Evolutionary conservation across 2,797 vertebrate species (phyloP), one percentile per base, ranked within the genome.

Genomic region (Gymnopithys bicolor): DNA sequence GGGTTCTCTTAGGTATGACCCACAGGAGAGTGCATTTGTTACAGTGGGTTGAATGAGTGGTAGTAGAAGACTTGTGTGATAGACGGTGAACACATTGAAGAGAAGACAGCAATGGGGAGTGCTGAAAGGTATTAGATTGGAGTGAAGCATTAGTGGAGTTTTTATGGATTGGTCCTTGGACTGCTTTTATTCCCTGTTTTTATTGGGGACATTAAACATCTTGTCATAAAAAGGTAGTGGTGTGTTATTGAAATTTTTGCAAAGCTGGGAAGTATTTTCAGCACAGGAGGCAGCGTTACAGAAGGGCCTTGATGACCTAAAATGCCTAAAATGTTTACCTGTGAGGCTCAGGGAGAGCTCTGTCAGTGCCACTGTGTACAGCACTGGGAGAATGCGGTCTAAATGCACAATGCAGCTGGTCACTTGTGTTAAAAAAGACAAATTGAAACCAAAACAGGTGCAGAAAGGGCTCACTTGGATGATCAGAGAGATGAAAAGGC

Each of bases 151-250:
- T 90, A 90, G 69, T 51, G 37, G 43, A 59, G 30, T 19, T 96
- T 94, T 90, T 89, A 84, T 89, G 89, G n/a, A 51, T 87, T 84
- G 62, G 51, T 94, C 58, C 45, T 89, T 62, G 51, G 15, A 8
- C 71, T 81, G 39, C 32, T 86, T 95, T 95, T 94, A 90, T 86
- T 88, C 70, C 24, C 24, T 25, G 17, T 19, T 93, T 95, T 94
- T 91, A 83, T 91, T 74, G 87, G 33, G 62, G 52, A 59, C 77
- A 63, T 91, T 94, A 94, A 95, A 91, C 21, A 58, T 90, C 76
- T 74, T 19, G 1, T 58, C 33, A 78, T 93, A 84, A 91, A 93
- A 76, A 71, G 55, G 46, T 30, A 48, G 62, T 46, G 60, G 16
- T 35, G 15, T 79, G 70, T 82, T 89, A 69, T 0, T 87, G 83